These are phyloP conservation scores for Fundulus diaphanus DNA, from an alignment of 2,797 vertebrate species.

Conservation along the genomic window DNA sequence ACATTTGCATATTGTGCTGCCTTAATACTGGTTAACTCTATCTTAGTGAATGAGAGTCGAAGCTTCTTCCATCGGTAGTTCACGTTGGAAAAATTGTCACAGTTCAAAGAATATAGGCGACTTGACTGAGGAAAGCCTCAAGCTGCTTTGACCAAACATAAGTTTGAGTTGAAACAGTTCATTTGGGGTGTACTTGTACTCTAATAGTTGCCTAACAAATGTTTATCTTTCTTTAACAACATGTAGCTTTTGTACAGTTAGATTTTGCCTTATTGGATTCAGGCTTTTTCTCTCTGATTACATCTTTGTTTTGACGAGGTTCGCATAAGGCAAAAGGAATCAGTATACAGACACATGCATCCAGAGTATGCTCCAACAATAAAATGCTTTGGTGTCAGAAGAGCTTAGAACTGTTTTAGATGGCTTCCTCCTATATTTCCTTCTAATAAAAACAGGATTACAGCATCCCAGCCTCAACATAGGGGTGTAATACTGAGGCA, in stretches of 20 bases:
- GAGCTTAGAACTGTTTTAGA: slow-evolving; percentile 67
- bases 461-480: slow-evolving; percentile 22
- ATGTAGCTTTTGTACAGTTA: background rate
- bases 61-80: background rate
- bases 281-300: background rate
- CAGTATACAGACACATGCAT: background rate
- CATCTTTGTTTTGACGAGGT: background rate
- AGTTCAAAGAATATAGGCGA: background rate
- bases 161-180: background rate
- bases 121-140: background rate
- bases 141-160: background rate
- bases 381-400: slow-evolving; percentile 65
- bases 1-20: background rate
- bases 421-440: slow-evolving; percentile 67
- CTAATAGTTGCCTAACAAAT: too few relatives aligned
- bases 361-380: slow-evolving; percentile 53
- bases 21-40: background rate
- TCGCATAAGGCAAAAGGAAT: background rate
- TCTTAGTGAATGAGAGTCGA: background rate
- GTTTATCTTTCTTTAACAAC: background rate
- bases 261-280: background rate
- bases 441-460: slow-evolving; percentile 82
- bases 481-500: slow-evolving; percentile 51
- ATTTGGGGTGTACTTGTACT: background rate
- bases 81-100: background rate